Percentiles rank a stretch among this genome's conserved stretches.
phyloP scores from a whole-genome alignment of 2,888 invertebrate genomes.

The Mesoligia furuncula region DNA sequence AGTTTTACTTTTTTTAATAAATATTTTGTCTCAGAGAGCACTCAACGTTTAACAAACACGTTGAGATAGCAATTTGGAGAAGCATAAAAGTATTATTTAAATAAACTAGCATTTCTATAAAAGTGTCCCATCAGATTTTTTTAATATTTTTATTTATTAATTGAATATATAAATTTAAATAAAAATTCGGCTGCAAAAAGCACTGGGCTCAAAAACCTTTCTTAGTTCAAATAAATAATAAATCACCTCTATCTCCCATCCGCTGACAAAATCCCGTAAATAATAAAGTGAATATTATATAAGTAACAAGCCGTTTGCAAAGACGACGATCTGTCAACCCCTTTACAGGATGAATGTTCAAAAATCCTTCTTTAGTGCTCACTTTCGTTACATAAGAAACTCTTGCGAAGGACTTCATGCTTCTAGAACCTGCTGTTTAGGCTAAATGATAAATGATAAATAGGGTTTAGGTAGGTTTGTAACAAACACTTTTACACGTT shows the following conservation, averaged over 20 bases:
- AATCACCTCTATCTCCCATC: background rate
- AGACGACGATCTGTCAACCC: background rate
- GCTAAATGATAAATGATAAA: background rate
- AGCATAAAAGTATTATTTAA: background rate
- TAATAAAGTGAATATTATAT: background rate
- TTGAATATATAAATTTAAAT: background rate
- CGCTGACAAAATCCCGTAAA: background rate
- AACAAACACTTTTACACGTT: too few relatives aligned
- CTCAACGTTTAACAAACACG: background rate
- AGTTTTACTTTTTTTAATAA: background rate
- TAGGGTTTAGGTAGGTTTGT: too few relatives aligned
- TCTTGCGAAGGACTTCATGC: background rate
- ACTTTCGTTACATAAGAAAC: background rate
- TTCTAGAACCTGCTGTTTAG: background rate
- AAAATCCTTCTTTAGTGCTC: background rate
- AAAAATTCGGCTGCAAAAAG: background rate
- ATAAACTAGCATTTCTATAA: background rate
- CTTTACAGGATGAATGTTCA: background rate
- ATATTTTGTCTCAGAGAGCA: background rate
- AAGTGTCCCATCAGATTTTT: background rate
- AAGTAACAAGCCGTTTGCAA: background rate
- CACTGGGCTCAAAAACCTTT: background rate
- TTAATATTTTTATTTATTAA: background rate
- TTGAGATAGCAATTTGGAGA: background rate
- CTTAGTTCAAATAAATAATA: background rate